Evolutionary conservation across 2,113 vertebrate genomes (phyloP), one percentile per base, ranked within the genome.

Genomic region (Nansenia antarctica): DNA sequence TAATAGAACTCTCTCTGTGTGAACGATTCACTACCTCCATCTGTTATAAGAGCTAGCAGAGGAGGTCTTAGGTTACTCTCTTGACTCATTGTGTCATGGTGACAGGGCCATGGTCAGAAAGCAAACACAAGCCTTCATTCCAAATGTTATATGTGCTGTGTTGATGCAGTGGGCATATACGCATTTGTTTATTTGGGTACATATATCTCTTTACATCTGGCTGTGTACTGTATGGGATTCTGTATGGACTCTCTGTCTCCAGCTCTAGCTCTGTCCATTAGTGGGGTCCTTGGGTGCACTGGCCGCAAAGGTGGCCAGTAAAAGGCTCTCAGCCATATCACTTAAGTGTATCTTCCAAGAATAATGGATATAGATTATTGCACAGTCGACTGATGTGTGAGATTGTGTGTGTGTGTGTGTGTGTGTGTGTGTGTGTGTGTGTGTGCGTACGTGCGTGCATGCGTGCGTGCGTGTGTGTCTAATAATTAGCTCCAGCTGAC

Each of bases 401-500:
- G 39, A 15, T 11, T 42, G 39, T 42, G 14, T 18, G 39, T 39
- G 37, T 39, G 37, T 39, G 9, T 39, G 11, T 18, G 14, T 42
- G 37, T 42, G 37, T 42, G 7, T 42, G 12, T 42, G 2, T 47
- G 5, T 47, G 7, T 6, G 7, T 6, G 20, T 49, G 27, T 34
- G 27, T 20, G 30, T 9, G 18, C 11, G 69, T 75, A 3, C 18
- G 39, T 42, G 39, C 8, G 1, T 42, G 39, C 18, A 11, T 42
- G 39, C 14, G 15, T 27, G 24, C 9, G 24, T 26, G 22, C 11
- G 20, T 37, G 34, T 37, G 3, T 37, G 34, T 37, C 9, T 78
- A 80, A 80, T 74, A 73, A 69, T 54, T 37, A 20, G 34, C 67
- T 65, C 67, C 65, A n/a, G 62, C 58, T 76, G 82, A 82, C 65